Evolutionary conservation across 2,888 invertebrate species (phyloP), one percentile per base, ranked within the genome.

Genomic region (Spodoptera littoralis): DNA sequence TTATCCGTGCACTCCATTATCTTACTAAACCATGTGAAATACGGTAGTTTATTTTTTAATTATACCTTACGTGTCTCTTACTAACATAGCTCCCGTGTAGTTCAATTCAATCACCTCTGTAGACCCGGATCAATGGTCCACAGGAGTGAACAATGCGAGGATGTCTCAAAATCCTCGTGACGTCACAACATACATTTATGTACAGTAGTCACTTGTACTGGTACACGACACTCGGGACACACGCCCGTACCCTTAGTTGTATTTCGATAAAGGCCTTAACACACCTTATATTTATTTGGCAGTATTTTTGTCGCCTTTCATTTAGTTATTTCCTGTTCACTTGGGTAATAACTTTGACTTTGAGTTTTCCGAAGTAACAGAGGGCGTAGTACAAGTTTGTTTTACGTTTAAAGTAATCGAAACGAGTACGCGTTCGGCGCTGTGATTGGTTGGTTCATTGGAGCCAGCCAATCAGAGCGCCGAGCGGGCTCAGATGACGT

Each of bases 131-230:
- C 12, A 4, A 4, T 44, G 18, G 56, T 49, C 44, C 41, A 69
- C 57, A 69, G 57, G 18, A 36, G 43, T 30, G 43, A 18, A 13
- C 12, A 3, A 42, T 11, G 6, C 27, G 11, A n/a, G 46, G 36
- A 51, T 47, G 2, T 61, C 13, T 30, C 45, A n/a, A 3, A 47
- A 46, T 54, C 46, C 55, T 30, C 22, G 12, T 11, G 18, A 57
- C 46, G 13, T 43, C 45, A 63, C 60, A 61, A 59, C 13, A 46
- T 41, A 12, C 5, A 36, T 8, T 36, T 12, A 73, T 62, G 30
- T 64, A 70, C 67, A 74, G 43, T 22, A 60, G 62, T 70, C 60
- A 51, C 48, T 45, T 67, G 60, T 61, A 65, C 54, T 36, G 30
- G 51, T 30, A 67, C 59, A 67, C 60, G 30, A n/a, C 75, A 68